Evolutionary conservation across 2,888 invertebrate species (phyloP).

Genomic region (Brassicogethes aeneus): DNA sequence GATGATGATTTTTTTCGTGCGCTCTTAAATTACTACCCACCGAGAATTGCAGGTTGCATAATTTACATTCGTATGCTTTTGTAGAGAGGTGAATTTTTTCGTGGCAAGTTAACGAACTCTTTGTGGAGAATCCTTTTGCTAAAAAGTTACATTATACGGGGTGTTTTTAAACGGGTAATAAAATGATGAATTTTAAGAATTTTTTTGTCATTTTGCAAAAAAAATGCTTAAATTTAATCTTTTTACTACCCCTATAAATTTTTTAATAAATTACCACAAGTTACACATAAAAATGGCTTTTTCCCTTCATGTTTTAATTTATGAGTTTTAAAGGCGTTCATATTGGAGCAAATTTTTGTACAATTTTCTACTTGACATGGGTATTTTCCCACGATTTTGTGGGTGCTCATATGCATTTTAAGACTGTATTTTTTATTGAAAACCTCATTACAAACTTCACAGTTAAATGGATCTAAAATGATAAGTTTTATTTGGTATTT

Average conservation of each 20-base stretch:
- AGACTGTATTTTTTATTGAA: no score
- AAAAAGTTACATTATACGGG: no score
- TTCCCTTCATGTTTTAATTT: constrained; percentile 25
- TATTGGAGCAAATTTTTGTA: constrained; percentile 20
- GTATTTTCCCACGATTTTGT: no score
- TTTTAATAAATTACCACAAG: constrained; percentile 24
- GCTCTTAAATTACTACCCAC: constrained; percentile 28
- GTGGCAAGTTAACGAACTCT: constrained; percentile 27
- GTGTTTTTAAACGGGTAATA: no score
- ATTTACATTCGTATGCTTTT: constrained; percentile 24
- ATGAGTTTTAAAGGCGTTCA: constrained; percentile 23
- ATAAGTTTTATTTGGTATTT: no score
- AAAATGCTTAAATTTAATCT: no score
- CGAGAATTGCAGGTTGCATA: constrained; percentile 28
- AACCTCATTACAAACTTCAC: no score
- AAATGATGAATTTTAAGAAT: no score
- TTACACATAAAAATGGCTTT: constrained; percentile 27
- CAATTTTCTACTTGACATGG: constrained; percentile 21
- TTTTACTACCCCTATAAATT: no score
- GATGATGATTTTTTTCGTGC: constrained; percentile 29
- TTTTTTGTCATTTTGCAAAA: no score
- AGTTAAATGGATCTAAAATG: no score
- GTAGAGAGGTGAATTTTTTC: constrained; percentile 28
- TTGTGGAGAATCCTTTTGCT: constrained; percentile 30
- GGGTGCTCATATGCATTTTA: no score